Conservation (phyloP, 2,888 invertebrate genomes). For the Apotomis capreana region DNA sequence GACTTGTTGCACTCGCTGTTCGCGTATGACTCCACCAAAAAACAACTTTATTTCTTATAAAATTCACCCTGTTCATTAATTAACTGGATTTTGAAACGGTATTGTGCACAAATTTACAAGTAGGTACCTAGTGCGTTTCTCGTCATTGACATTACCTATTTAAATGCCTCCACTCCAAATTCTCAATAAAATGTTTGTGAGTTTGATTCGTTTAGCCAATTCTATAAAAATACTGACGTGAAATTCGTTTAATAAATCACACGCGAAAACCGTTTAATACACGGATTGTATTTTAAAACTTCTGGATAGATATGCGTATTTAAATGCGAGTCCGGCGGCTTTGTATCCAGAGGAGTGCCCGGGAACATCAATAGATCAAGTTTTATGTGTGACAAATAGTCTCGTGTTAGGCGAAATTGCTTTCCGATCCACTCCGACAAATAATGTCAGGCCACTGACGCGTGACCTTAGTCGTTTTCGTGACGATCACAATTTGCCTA, state of each 20-base stretch:
- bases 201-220: too few relatives aligned
- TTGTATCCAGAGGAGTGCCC: constrained; percentile 60
- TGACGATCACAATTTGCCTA: constrained; percentile 74
- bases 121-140: neutral
- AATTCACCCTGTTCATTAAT: too few relatives aligned
- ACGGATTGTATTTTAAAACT: neutral
- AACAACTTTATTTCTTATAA: constrained; percentile 39
- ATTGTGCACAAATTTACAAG: neutral
- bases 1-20: constrained; percentile 58
- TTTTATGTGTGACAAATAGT: constrained; percentile 82
- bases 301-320: neutral
- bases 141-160: too few relatives aligned
- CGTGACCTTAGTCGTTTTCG: constrained; percentile 73
- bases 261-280: neutral
- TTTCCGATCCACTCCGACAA: constrained; percentile 80
- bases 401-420: constrained; percentile 79
- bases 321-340: constrained; percentile 44
- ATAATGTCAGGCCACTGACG: constrained; percentile 78
- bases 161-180: too few relatives aligned
- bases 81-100: constrained; percentile 34
- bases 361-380: constrained; percentile 72
- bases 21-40: constrained; percentile 50
- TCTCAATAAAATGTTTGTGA: too few relatives aligned
- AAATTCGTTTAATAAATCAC: neutral
- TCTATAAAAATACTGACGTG: neutral